Percentiles rank a stretch among this genome's conserved stretches.
Evolutionary conservation across 2,888 invertebrate species (phyloP).

Genomic region (Trissonchulus latispiculum): DNA sequence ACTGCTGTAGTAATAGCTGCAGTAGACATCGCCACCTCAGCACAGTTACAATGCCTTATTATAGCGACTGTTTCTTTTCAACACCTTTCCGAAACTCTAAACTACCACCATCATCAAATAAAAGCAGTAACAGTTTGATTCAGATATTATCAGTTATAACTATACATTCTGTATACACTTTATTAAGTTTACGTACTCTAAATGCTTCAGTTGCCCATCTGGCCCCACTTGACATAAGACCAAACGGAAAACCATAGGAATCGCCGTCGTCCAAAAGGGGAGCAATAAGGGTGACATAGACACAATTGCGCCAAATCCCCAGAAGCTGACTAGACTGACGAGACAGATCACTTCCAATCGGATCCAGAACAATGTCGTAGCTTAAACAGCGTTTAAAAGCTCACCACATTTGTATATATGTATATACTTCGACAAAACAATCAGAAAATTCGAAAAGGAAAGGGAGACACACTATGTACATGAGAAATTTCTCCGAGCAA

Average conservation of each 20-base stretch:
- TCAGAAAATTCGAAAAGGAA: neutral
- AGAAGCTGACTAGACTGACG: slow-evolving; percentile 35
- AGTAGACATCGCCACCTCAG: too few species aligned
- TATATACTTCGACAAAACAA: slow-evolving; percentile 6
- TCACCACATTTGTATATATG: neutral
- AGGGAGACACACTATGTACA: too few species aligned
- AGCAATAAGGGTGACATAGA: slow-evolving; percentile 68
- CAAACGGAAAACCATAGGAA: slow-evolving; percentile 58
- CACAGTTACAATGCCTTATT: too few species aligned
- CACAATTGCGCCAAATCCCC: slow-evolving; percentile 56
- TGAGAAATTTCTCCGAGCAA: too few species aligned
- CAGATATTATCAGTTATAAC: neutral
- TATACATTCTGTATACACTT: neutral
- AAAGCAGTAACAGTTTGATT: too few species aligned
- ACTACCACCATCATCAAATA: too few species aligned
- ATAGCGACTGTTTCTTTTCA: too few species aligned
- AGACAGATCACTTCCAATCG: slow-evolving; percentile 53
- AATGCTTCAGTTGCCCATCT: slow-evolving; percentile 41
- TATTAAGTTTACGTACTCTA: slow-evolving; percentile 28
- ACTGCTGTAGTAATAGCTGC: too few species aligned
- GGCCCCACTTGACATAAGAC: slow-evolving; percentile 55
- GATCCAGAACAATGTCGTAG: slow-evolving; percentile 73
- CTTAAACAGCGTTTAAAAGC: slow-evolving; percentile 46
- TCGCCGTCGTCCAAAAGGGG: slow-evolving; percentile 72
- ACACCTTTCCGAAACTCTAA: too few species aligned